A percentile compares a stretch with the other conserved stretches of the same genome.
These are phyloP conservation scores for Cryptus viduatorius DNA, from an alignment of 2,888 invertebrate species.

Conservation along the genomic window DNA sequence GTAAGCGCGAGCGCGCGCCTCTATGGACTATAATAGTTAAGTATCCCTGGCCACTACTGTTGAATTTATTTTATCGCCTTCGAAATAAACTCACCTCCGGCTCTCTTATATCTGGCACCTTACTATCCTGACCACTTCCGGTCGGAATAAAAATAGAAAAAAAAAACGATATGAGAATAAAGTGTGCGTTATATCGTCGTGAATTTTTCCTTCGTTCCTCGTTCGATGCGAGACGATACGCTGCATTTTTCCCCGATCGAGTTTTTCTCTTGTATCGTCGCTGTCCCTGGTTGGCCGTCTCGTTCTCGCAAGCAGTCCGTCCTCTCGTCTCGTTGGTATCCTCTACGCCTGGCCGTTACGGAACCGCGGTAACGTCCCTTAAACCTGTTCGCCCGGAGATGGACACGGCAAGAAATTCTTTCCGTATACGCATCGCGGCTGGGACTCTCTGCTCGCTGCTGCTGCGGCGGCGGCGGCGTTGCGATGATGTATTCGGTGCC, in stretches of 20 bases:
- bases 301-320: constrained; percentile 25
- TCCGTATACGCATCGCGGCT: constrained; percentile 70
- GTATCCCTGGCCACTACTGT: constrained; percentile 40
- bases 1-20: too few species aligned
- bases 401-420: constrained; percentile 75
- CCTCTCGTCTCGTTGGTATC: constrained; percentile 36
- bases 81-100: constrained; percentile 59
- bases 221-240: constrained; percentile 22
- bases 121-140: constrained; percentile 67
- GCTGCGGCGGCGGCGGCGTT: constrained; percentile 68
- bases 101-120: constrained; percentile 48
- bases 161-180: constrained; percentile 12
- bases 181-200: constrained; percentile 26
- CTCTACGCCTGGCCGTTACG: constrained; percentile 64
- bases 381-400: constrained; percentile 72
- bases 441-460: neutral
- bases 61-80: constrained; percentile 68
- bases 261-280: constrained; percentile 36
- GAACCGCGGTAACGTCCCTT: constrained; percentile 73
- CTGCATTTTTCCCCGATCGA: constrained; percentile 15
- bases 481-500: constrained; percentile 77
- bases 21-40: neutral
- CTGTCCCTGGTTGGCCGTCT: neutral
- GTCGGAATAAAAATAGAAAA: constrained; percentile 53
- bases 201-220: constrained; percentile 31